Percentiles rank a stretch among this genome's conserved stretches.
Evolutionary conservation across 2,888 invertebrate genomes (phyloP).

Genomic region (Trachelus stipa): DNA sequence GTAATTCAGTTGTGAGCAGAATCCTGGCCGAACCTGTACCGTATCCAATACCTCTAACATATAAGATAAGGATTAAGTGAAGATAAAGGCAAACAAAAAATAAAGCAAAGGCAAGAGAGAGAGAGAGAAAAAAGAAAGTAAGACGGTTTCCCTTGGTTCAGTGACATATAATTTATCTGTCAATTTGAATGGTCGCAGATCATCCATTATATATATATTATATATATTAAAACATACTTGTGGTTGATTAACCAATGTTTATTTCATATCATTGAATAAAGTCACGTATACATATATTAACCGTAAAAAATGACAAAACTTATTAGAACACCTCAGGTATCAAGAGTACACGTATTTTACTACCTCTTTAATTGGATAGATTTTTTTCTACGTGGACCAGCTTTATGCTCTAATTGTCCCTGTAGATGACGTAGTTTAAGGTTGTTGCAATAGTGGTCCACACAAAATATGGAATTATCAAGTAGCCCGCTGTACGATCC

Average conservation of each 20-base stretch:
- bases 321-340: background rate
- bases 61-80: constrained; percentile 22
- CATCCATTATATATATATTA: constrained; percentile 31
- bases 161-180: constrained; percentile 46
- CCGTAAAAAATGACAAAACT: background rate
- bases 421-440: constrained; percentile 77
- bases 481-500: constrained; percentile 74
- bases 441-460: constrained; percentile 80
- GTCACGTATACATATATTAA: constrained; percentile 8
- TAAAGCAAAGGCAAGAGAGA: constrained; percentile 29
- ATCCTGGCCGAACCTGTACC: constrained; percentile 38
- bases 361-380: constrained; percentile 44
- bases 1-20: constrained; percentile 35
- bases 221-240: constrained; percentile 56
- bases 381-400: constrained; percentile 48
- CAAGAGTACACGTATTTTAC: constrained; percentile 13
- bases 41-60: constrained; percentile 37
- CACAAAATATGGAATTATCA: constrained; percentile 81
- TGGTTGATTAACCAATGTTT: constrained; percentile 57
- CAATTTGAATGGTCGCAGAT: constrained; percentile 2
- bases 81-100: constrained; percentile 32
- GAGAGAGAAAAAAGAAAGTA: constrained; percentile 30
- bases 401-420: constrained; percentile 67
- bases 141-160: constrained; percentile 36
- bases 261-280: constrained; percentile 61